A percentile compares a stretch with the other conserved stretches of the same genome.
Conservation (phyloP, 2,113 vertebrate species). For the Coracopsis vasa region DNA sequence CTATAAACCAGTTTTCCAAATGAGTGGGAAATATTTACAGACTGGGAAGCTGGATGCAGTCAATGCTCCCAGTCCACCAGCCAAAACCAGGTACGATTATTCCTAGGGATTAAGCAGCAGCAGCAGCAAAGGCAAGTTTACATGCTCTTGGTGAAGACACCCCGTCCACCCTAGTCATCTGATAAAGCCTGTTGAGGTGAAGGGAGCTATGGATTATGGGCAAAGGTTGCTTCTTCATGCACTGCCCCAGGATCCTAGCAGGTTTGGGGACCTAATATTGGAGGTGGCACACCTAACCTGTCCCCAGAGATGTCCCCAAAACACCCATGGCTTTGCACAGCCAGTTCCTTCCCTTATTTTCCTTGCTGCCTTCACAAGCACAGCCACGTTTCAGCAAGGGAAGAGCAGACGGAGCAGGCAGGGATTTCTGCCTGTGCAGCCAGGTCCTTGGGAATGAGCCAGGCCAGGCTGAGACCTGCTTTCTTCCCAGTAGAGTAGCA, state of each 20-base stretch:
- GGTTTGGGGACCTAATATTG: background rate
- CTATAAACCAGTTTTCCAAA: background rate
- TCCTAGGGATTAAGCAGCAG: background rate
- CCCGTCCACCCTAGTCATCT: fast-evolving
- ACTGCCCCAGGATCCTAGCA: background rate
- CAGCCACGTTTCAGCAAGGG: fast-evolving
- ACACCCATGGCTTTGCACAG: background rate
- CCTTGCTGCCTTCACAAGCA: background rate
- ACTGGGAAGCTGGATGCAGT: background rate
- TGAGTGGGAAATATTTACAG: background rate
- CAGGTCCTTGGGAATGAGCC: background rate
- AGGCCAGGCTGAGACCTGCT: constrained; percentile 7
- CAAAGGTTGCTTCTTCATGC: background rate
- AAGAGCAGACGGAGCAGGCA: background rate
- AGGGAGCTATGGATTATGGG: fast-evolving
- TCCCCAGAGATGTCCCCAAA: background rate
- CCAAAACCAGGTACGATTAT: background rate
- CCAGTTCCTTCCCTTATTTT: background rate
- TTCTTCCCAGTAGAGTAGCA: background rate
- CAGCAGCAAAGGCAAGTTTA: background rate
- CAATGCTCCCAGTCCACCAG: background rate
- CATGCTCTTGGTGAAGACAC: background rate
- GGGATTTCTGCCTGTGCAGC: background rate
- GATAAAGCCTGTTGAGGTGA: background rate
- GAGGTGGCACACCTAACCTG: too few species aligned